Evolutionary conservation across 2,113 vertebrate species (phyloP), one percentile per base, ranked within the genome.

Genomic region (Beaufortia kweichowensis): DNA sequence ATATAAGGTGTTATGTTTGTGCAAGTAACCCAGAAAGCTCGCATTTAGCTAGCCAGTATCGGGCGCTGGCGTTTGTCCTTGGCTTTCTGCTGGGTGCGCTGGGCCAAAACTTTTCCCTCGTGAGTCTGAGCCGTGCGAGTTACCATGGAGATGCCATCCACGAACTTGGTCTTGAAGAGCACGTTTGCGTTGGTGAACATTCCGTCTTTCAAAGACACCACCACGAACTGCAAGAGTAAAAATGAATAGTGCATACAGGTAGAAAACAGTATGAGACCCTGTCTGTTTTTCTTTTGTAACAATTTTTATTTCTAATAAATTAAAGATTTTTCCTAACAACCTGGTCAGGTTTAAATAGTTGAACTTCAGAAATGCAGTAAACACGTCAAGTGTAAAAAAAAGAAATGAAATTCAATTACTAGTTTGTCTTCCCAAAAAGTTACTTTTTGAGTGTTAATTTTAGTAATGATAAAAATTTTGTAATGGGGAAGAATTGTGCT

Each of bases 111-210:
- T 4, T 57, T 57, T 1, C 90, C 90, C 23, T 77, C 91, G 79
- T 92, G 90, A 71, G 59, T 84, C 61, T 95, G 94, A 0, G 86
- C 64, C 0, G 91, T 91, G 76, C 97, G 92, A 1, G 89, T n/a
- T 46, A 99, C 88, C 0, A 93, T 91, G 50, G 97, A 99, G 78
- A 98, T 90, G 28, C 97, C 97, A 57, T 99, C 96, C 33, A 96
- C 86, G 86, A 99, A 99, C 85, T 89, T 96, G 0, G 96, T 99
- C 89, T 92, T 97, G 86, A 93, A 99, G 39, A 99, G 93, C 71
- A 98, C 93, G 0, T 98, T 99, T 72, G 97, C 97, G 0, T 98
- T 99, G 89, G 90, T 95, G 88, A 99, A 99, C 96, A 99, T 99
- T 67, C 97, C 97, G n/a, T 99, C 97, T 86, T 99, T 99, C 56